Conservation (phyloP, 2,797 vertebrate species). For the Acipenser transmontanus region DNA sequence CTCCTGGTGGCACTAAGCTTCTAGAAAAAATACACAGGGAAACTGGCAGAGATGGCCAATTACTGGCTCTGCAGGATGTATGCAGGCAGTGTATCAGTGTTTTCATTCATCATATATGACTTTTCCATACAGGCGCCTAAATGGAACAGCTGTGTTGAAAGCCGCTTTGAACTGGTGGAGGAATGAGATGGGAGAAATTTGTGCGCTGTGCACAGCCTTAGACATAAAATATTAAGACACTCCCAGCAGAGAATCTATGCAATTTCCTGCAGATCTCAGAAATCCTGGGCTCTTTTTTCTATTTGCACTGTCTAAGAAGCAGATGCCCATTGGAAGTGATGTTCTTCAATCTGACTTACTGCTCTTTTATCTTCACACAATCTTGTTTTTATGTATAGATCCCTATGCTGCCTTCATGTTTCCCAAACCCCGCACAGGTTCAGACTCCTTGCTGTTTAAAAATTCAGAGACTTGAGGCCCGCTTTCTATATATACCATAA, state of each 20-base stretch:
- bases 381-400: neutral
- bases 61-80: neutral
- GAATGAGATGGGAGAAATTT: neutral
- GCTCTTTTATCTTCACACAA: neutral
- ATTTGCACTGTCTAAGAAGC: neutral
- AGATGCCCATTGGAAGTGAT: neutral
- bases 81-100: neutral
- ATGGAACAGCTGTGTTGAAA: conserved; percentile 1
- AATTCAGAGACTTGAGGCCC: too few relatives aligned
- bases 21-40: too few relatives aligned
- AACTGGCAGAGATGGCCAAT: too few relatives aligned
- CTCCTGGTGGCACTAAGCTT: too few relatives aligned
- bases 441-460: too few relatives aligned
- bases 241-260: neutral
- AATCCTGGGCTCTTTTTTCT: neutral
- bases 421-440: too few relatives aligned
- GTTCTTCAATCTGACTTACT: neutral
- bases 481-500: too few relatives aligned
- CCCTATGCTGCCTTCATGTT: too few relatives aligned
- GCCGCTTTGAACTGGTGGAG: conserved; percentile 1
- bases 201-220: neutral
- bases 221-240: conserved; percentile 3
- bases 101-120: conserved; percentile 9
- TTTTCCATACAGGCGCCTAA: conserved; percentile 3
- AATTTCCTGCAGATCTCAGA: neutral